phyloP scores from a whole-genome alignment of 1,140 invertebrate genomes.

The Apis florea region DNA sequence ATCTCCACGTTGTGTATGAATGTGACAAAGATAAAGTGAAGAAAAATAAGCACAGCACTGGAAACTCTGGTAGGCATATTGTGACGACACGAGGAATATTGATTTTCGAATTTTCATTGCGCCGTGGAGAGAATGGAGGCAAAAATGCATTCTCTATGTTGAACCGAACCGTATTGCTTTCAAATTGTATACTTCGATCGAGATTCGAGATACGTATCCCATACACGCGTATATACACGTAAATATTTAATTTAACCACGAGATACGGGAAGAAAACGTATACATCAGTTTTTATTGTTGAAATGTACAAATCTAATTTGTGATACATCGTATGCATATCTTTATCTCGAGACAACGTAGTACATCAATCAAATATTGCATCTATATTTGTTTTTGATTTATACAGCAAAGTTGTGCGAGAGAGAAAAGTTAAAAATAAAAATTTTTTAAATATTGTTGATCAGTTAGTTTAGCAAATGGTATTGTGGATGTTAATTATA shows the following conservation, averaged over 20 bases:
- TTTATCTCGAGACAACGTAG: background rate
- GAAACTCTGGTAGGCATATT: conserved; percentile 49
- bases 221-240: background rate
- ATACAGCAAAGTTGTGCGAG: too few species aligned
- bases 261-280: background rate
- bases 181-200: conserved; percentile 19
- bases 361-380: background rate
- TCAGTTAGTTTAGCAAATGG: too few species aligned
- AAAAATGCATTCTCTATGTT: conserved; percentile 43
- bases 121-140: conserved; percentile 37
- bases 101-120: conserved; percentile 66
- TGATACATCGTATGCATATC: background rate
- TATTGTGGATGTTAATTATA: too few species aligned
- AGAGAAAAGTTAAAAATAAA: too few species aligned
- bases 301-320: background rate
- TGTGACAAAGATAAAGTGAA: conserved; percentile 33
- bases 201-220: background rate
- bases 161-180: conserved; percentile 38
- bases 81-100: conserved; percentile 56
- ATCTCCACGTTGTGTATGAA: background rate
- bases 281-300: background rate
- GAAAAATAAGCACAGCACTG: conserved; percentile 54
- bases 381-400: too few species aligned
- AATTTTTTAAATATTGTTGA: too few species aligned
- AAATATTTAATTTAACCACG: conserved; percentile 55